Conservation (phyloP, 2,797 vertebrate genomes). For the Danionella dracula region DNA sequence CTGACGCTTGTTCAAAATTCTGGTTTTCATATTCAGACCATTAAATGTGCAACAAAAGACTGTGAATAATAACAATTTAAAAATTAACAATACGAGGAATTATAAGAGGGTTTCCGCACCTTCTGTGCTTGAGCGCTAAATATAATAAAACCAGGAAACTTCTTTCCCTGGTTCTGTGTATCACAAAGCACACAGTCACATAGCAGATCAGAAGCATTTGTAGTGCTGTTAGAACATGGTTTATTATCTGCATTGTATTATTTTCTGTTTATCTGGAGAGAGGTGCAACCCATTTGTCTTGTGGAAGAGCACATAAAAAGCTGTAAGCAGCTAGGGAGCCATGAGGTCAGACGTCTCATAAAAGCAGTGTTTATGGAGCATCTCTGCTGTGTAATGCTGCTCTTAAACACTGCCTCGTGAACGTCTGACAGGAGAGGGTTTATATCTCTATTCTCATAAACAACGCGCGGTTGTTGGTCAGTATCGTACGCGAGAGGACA, state of each 20-base stretch:
- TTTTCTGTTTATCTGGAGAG: not conserved
- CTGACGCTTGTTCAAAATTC: no score
- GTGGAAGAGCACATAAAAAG: not conserved
- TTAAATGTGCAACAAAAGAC: no score
- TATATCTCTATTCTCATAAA: slow-evolving; percentile 9
- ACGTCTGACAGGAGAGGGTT: not conserved
- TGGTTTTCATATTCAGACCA: no score
- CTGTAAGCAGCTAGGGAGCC: not conserved
- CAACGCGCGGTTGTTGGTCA: slow-evolving; percentile 26
- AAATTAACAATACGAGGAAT: no score
- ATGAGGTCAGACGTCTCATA: slow-evolving; percentile 25
- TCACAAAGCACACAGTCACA: not conserved
- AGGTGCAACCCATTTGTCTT: not conserved
- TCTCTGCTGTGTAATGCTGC: not conserved
- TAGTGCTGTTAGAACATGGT: not conserved
- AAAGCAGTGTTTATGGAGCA: slow-evolving; percentile 3
- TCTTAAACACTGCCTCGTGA: not conserved
- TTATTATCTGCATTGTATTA: not conserved
- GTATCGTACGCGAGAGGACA: slow-evolving; percentile 13
- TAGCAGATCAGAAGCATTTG: not conserved
- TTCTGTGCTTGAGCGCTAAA: no score
- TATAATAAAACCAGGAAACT: no score
- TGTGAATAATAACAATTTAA: no score
- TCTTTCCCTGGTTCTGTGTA: not conserved
- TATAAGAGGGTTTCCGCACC: no score